Evolutionary conservation across 2,113 vertebrate species (phyloP).

Genomic region (Corythornis madagascariensis): DNA sequence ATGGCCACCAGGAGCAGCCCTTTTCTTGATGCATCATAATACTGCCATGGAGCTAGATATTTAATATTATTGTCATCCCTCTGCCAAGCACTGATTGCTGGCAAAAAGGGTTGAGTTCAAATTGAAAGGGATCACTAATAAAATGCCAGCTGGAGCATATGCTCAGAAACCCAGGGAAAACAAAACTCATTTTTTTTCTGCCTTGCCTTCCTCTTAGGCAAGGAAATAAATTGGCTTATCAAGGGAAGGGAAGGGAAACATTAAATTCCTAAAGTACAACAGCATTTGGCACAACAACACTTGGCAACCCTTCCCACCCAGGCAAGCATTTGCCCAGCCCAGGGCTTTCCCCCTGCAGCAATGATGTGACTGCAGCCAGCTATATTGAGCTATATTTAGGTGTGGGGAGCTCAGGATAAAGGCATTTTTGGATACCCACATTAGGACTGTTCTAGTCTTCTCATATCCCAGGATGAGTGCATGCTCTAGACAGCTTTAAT

Average conservation of each 20-base stretch:
- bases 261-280: not conserved
- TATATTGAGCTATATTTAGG: not conserved
- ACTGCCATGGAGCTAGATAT: not conserved
- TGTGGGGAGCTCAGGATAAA: not conserved
- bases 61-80: not conserved
- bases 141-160: not conserved
- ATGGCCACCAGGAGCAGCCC: not conserved
- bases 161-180: not conserved
- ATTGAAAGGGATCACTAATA: not conserved
- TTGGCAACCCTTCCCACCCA: not conserved
- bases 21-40: not conserved
- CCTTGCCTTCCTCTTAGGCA: not conserved
- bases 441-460: not conserved
- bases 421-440: not conserved
- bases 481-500: not conserved
- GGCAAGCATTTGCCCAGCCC: not conserved
- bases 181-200: not conserved
- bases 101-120: not conserved
- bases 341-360: not conserved
- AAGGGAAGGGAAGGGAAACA: too few relatives aligned
- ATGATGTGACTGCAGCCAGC: not conserved
- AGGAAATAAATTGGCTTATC: not conserved
- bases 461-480: not conserved
- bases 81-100: not conserved
- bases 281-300: not conserved